A percentile compares a stretch with the other conserved stretches of the same genome.
Evolutionary conservation across 2,888 invertebrate species (phyloP).

Genomic region (Oscheius sp.): DNA sequence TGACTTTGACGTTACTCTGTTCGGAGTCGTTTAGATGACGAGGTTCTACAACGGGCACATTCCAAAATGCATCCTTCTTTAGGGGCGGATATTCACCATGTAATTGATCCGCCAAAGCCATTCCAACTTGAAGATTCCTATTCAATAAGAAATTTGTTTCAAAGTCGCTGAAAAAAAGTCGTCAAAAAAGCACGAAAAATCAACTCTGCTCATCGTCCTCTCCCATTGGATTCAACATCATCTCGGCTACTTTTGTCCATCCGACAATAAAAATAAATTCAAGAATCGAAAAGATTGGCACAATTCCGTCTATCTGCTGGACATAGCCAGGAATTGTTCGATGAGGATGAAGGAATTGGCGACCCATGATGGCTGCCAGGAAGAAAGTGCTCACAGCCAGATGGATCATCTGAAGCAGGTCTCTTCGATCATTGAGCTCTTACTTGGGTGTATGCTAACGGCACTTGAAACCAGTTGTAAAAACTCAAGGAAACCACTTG

Average conservation of each 20-base stretch:
- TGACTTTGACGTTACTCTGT: too few species aligned
- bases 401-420: constrained; percentile 61
- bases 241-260: constrained; percentile 70
- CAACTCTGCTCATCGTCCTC: constrained; percentile 59
- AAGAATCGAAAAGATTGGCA: constrained; percentile 66
- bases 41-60: constrained; percentile 24
- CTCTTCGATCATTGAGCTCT: constrained; percentile 41
- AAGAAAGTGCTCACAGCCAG: constrained; percentile 68
- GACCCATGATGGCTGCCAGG: constrained; percentile 62
- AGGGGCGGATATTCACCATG: constrained; percentile 58
- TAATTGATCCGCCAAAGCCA: constrained; percentile 64
- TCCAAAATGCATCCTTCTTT: constrained; percentile 57
- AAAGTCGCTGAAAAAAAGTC: constrained; percentile 50
- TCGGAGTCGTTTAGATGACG: background rate
- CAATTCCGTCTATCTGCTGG: constrained; percentile 56
- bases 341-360: constrained; percentile 58
- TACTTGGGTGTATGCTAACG: constrained; percentile 59
- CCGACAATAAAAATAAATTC: constrained; percentile 70
- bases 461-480: constrained; percentile 69
- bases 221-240: constrained; percentile 67
- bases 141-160: constrained; percentile 68
- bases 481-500: constrained; percentile 63
- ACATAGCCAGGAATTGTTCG: constrained; percentile 44
- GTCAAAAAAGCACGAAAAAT: background rate
- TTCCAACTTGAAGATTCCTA: constrained; percentile 64